A percentile compares a stretch with the other conserved stretches of the same genome.
phyloP scores from a whole-genome alignment of 2,888 invertebrate genomes.

The Zaprionus lineosus region DNA sequence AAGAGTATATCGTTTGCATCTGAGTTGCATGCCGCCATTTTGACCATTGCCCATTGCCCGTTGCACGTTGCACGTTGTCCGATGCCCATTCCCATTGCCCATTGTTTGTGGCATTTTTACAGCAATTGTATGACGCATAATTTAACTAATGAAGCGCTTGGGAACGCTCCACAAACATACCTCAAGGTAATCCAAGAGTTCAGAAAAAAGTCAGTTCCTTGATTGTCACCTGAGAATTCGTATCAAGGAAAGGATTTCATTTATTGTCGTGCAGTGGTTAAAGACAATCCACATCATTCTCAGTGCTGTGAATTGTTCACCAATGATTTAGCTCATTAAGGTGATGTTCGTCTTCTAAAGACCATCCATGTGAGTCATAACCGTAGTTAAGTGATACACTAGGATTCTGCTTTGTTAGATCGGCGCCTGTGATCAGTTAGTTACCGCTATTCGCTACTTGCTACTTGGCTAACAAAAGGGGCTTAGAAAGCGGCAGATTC shows the following conservation, averaged over 20 bases:
- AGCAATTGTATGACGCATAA: slow-evolving; percentile 71
- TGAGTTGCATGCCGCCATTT: slow-evolving; percentile 71
- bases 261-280: too few relatives aligned
- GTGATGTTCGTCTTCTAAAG: too few relatives aligned
- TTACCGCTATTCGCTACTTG: slow-evolving; percentile 73
- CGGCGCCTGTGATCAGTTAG: slow-evolving; percentile 67
- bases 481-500: slow-evolving; percentile 60
- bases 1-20: slow-evolving; percentile 72
- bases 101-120: slow-evolving; percentile 58
- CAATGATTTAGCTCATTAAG: too few relatives aligned
- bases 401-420: slow-evolving; percentile 22
- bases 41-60: slow-evolving; percentile 57
- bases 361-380: too few relatives aligned
- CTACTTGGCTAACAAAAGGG: slow-evolving; percentile 59
- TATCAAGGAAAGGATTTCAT: slow-evolving; percentile 3
- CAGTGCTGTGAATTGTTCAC: too few relatives aligned
- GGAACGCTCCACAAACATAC: slow-evolving; percentile 31
- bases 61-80: too few relatives aligned
- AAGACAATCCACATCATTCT: too few relatives aligned
- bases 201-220: slow-evolving; percentile 3
- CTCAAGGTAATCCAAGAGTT: slow-evolving; percentile 8
- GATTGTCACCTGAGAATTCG: slow-evolving; percentile 42
- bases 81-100: too few relatives aligned
- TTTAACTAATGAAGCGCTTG: slow-evolving; percentile 71
- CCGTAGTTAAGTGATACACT: slow-evolving; percentile 46